phyloP scores from a whole-genome alignment of 2,113 vertebrate genomes.

The Piprites chloris region DNA sequence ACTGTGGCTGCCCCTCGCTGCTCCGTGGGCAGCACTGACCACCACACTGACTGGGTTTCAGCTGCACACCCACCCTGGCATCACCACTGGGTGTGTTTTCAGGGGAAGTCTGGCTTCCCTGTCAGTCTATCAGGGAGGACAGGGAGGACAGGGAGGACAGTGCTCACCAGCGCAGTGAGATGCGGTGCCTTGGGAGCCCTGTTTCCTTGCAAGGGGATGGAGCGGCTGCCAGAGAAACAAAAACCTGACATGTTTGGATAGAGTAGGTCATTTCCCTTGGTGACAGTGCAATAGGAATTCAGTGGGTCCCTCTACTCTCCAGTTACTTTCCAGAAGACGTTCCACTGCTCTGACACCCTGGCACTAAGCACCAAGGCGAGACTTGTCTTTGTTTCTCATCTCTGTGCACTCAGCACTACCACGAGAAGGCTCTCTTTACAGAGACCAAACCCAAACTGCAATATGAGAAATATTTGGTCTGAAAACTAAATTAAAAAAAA shows the following conservation, averaged over 20 bases:
- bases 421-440: neutral
- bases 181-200: neutral
- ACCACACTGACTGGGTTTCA: fast-evolving
- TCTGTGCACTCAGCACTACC: neutral
- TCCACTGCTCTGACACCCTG: fast-evolving
- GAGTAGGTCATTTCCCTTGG: neutral
- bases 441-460: neutral
- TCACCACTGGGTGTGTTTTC: fast-evolving
- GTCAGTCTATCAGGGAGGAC: neutral
- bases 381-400: neutral
- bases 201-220: neutral
- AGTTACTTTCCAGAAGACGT: neutral
- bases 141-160: neutral
- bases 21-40: neutral
- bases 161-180: fast-evolving
- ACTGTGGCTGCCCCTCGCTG: fast-evolving
- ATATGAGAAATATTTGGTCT: neutral
- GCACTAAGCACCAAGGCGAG: neutral
- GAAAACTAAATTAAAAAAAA: neutral
- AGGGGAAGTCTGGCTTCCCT: neutral
- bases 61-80: neutral
- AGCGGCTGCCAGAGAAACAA: no score
- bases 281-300: neutral
- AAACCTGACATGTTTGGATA: neutral
- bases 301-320: neutral